Evolutionary conservation across 1,140 invertebrate genomes (phyloP), one percentile per base, ranked within the genome.

Genomic region (Aricia agestis): DNA sequence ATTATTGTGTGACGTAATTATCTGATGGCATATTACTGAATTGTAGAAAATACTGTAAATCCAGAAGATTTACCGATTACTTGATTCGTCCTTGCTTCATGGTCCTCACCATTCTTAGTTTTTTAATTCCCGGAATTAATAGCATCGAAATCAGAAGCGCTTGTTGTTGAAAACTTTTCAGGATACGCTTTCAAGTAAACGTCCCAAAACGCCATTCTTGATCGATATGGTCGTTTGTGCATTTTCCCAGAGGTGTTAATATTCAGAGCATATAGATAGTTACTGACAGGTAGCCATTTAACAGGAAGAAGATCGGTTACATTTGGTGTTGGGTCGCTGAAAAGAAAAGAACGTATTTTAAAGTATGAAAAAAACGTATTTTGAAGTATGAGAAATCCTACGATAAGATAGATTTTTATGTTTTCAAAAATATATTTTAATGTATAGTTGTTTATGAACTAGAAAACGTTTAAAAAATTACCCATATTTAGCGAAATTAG

Each of bases 401-500:
- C 52, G 10, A n/a, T 13, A 11, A 13, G 3, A 57, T n/a, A 2
- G 3, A 13, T n/a, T 57, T 57, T 57, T n/a, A n/a, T n/a, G n/a
- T n/a, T n/a, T n/a, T n/a, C n/a, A 9, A 57, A 32, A 32, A 32
- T 6, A 32, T 2, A 32, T 32, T 32, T n/a, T n/a, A n/a, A n/a
- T n/a, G n/a, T 32, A 32, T 3, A 3, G 32, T 58, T 58, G 52
- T 11, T 11, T 57, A 57, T 9, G 10, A 57, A 57, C n/a, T 15
- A 11, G 10, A 68, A 57, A 32, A 52, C 18, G 11, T 13, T 17
- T n/a, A n/a, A n/a, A n/a, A 17, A n/a, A 17, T 57, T 52, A 41
- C 65, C 65, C 32, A 10, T 36, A n/a, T 41, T 66, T 84, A 17
- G 66, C 80, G 32, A 86, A 85, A 66, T 86, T 84, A 3, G 83